Percentiles rank a stretch among this genome's conserved stretches.
These are phyloP conservation scores for Varanus komodoensis DNA, from an alignment of 2,113 vertebrate species.

Conservation along the genomic window DNA sequence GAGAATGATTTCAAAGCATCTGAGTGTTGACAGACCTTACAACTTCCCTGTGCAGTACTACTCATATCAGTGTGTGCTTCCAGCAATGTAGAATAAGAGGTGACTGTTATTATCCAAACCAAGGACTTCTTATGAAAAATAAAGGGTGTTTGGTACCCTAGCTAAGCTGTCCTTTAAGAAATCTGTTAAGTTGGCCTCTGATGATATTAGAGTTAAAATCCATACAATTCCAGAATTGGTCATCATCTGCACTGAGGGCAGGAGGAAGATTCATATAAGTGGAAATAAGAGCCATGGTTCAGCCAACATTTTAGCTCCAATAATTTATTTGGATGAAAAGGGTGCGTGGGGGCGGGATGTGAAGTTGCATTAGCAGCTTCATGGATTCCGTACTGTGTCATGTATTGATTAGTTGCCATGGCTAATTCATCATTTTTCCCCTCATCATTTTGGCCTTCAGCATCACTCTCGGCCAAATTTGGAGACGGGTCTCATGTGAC, in stretches of 20 bases:
- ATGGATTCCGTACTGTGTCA: constrained; percentile 84
- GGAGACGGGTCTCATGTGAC: constrained; percentile 78
- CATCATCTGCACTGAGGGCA: constrained; percentile 11
- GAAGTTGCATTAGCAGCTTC: constrained; percentile 75
- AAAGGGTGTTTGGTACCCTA: neutral
- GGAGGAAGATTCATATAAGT: neutral
- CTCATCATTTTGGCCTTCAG: constrained; percentile 89
- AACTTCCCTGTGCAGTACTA: neutral
- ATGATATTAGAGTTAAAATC: constrained; percentile 16
- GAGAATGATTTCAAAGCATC: neutral
- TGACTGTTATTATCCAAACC: neutral
- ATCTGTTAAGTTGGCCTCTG: neutral
- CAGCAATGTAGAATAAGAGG: neutral
- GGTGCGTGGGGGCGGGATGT: constrained; percentile 47
- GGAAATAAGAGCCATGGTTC: constrained; percentile 30
- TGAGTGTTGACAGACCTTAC: too few relatives aligned
- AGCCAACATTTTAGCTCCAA: constrained; percentile 42
- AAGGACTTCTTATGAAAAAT: neutral
- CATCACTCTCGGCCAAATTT: constrained; percentile 83
- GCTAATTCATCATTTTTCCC: constrained; percentile 89
- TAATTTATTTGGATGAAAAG: constrained; percentile 69
- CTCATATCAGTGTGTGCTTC: neutral
- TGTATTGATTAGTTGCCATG: constrained; percentile 98
- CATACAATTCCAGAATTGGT: constrained; percentile 25
- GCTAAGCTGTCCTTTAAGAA: neutral